Base-by-base conservation (phyloP, 2,888 invertebrate genomes). In the Xanthorhoe spadicearia region DNA sequence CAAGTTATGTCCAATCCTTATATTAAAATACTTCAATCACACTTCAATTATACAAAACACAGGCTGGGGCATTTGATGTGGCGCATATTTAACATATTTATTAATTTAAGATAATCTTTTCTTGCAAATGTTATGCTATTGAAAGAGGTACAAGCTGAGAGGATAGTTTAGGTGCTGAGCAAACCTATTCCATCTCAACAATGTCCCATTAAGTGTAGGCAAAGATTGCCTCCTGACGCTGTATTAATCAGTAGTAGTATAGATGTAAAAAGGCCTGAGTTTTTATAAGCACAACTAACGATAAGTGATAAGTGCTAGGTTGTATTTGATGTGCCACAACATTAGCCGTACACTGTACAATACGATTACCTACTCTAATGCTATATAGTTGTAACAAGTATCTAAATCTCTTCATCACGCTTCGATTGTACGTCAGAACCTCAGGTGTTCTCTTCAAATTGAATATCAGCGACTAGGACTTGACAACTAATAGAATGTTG, bases 401-500 rank as follows among this genome's bases (percentile, higher is more conserved):
- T 56, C 61, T 69, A 76, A 81, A 85, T 84, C 83, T 70, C 77
- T 66, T 65, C 77, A 77, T 80, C 85, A 82, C 83, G 84, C 82
- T 46, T 62, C 73, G 74, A 75, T 73, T 72, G 67, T 43, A 65
- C 62, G 66, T 15, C 15, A 48, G 48, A 8, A 48, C 48, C 6
- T 17, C 17, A 17, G 48, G 48, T 48, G 48, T 48, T 17, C 17
- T 17, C 48, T 48, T 6, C 17, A 13, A 48, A 7, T 48, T 48
- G 17, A 10, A 46, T 4, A 43, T 13, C 23, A 23, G 23, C 23
- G 13, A 8, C 13, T 8, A 43, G 7, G 43, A n/a, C 32, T 4
- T 5, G 5, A 32, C 8, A 4, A 32, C 32, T 32, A 32, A 32
- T 32, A 3, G 32, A 32, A 32, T 5, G 32, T 32, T 28, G 28